These are phyloP conservation scores for Trematomus bernacchii DNA, from an alignment of 2,797 vertebrate species.

Conservation along the genomic window DNA sequence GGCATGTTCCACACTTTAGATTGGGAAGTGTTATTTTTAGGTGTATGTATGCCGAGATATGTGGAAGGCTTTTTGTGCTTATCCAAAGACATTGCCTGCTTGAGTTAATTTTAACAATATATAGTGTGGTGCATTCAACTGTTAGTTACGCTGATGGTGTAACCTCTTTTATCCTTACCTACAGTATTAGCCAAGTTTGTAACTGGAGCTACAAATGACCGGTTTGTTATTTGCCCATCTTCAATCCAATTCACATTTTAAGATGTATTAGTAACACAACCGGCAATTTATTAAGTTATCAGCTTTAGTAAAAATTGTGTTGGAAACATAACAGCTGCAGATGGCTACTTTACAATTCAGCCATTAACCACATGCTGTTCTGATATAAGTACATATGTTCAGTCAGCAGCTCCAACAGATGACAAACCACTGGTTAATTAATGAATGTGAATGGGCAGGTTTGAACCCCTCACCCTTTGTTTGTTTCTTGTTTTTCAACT, in stretches of 20 bases:
- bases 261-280: background rate
- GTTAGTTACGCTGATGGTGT: slow-evolving; percentile 2
- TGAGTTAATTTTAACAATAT: slow-evolving; percentile 31
- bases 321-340: slow-evolving; percentile 23
- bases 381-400: slow-evolving; percentile 7
- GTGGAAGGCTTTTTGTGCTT: slow-evolving; percentile 29
- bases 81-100: slow-evolving; percentile 21
- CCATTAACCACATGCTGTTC: slow-evolving; percentile 16
- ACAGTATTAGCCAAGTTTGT: background rate
- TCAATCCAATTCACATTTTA: background rate
- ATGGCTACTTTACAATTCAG: slow-evolving; percentile 18
- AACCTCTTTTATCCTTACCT: slow-evolving; percentile 12
- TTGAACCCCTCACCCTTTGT: slow-evolving; percentile 1
- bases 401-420: slow-evolving; percentile 20
- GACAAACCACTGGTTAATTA: slow-evolving; percentile 31
- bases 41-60: background rate
- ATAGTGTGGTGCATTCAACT: slow-evolving; percentile 11
- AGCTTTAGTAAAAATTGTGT: background rate
- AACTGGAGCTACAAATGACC: slow-evolving; percentile 11
- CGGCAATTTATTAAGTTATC: background rate
- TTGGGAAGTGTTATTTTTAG: slow-evolving; percentile 1
- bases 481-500: background rate
- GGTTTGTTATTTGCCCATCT: background rate
- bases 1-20: background rate
- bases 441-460: slow-evolving; percentile 6